Percentiles rank a stretch among this genome's conserved stretches.
Conservation (phyloP, 2,888 invertebrate species). For the Lasioglossum oenotherae region DNA sequence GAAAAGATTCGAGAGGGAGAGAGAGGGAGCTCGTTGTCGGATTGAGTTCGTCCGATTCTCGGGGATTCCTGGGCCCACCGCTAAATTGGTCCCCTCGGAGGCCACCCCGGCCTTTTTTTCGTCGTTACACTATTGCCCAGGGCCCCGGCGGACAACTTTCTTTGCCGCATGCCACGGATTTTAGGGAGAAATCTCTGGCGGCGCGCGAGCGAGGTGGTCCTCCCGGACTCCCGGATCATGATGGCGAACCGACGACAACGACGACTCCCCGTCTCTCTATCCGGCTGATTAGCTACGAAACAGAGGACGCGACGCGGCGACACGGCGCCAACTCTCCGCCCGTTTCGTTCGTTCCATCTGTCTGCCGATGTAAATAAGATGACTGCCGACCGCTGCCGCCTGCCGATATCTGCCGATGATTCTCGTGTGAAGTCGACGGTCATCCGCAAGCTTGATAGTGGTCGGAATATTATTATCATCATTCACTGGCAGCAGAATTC, state of each 20-base stretch:
- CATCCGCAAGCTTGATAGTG: background rate
- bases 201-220: conserved; percentile 65
- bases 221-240: conserved; percentile 38
- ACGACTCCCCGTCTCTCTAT: background rate
- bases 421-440: background rate
- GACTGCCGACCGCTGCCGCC: background rate
- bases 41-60: conserved; percentile 17
- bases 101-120: conserved; percentile 31
- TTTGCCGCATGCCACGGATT: conserved; percentile 72
- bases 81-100: conserved; percentile 43
- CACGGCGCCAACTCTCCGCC: conserved; percentile 50
- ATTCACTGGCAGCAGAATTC: background rate
- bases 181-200: conserved; percentile 62
- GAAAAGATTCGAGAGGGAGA: too few species aligned
- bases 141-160: conserved; percentile 65
- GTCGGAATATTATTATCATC: background rate
- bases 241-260: conserved; percentile 13
- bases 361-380: conserved; percentile 26
- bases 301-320: conserved; percentile 39
- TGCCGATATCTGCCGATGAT: background rate
- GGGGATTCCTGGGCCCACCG: conserved; percentile 22
- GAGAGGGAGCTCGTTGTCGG: background rate
- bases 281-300: conserved; percentile 46
- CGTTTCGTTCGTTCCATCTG: conserved; percentile 19
- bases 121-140: conserved; percentile 44